Percentiles rank a stretch among this genome's conserved stretches.
Conservation (phyloP, 2,888 invertebrate genomes). For the Balanococcus diminutus region DNA sequence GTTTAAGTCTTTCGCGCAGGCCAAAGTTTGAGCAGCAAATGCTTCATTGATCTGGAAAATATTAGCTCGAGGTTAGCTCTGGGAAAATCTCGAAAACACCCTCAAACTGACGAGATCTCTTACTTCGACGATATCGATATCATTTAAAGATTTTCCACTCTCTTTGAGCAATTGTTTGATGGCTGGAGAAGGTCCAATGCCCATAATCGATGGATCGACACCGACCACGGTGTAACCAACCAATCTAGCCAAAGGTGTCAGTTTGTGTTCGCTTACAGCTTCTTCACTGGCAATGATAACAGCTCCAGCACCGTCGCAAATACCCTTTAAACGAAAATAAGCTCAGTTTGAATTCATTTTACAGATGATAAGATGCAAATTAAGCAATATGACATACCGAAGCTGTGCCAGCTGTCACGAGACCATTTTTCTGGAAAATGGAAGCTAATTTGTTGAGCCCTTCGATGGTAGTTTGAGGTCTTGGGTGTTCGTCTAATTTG, state of each 20-base stretch:
- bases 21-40: constrained; percentile 91
- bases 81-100: constrained; percentile 53
- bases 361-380: not conserved
- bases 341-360: not conserved
- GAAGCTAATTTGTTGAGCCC: constrained; percentile 82
- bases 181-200: constrained; percentile 94
- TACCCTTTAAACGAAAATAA: constrained; percentile 70
- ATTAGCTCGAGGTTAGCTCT: constrained; percentile 53
- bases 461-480: constrained; percentile 85
- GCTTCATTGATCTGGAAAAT: constrained; percentile 91
- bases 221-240: constrained; percentile 92
- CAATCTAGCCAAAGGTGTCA: constrained; percentile 89
- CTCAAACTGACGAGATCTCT: constrained; percentile 36
- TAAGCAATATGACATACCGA: constrained; percentile 70
- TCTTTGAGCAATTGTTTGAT: constrained; percentile 83
- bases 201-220: constrained; percentile 98
- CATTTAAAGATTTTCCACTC: constrained; percentile 78
- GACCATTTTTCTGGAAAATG: constrained; percentile 92
- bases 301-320: constrained; percentile 96
- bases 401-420: constrained; percentile 92
- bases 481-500: constrained; percentile 90
- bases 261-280: constrained; percentile 77
- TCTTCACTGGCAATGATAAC: constrained; percentile 90
- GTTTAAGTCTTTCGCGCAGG: constrained; percentile 87
- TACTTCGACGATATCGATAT: constrained; percentile 93